Conservation (phyloP, 2,888 invertebrate species). For the Lasioglossum figueresi region DNA sequence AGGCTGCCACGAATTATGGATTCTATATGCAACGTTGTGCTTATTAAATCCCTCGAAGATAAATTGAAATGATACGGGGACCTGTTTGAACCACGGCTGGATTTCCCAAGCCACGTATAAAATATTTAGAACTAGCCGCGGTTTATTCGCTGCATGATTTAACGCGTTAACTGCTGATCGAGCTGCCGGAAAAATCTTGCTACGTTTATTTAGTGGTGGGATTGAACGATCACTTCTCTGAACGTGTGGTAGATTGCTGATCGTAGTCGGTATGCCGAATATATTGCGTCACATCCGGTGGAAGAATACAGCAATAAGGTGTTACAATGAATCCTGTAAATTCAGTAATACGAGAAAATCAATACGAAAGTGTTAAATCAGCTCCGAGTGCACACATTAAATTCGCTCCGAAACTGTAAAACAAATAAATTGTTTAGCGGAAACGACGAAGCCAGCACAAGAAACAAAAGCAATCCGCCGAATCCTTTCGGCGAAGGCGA, state of each 20-base stretch:
- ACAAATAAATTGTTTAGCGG: not conserved
- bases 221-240: not conserved
- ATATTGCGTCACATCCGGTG: too few species aligned
- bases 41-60: not conserved
- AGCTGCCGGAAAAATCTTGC: not conserved
- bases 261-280: too few species aligned
- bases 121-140: not conserved
- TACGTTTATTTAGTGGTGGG: not conserved
- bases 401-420: not conserved
- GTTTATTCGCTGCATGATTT: slow-evolving; percentile 4
- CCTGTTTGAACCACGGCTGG: not conserved
- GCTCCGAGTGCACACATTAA: too few species aligned
- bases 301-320: too few species aligned
- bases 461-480: not conserved
- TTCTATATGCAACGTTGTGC: not conserved
- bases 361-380: too few species aligned
- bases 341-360: too few species aligned
- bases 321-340: too few species aligned
- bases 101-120: not conserved
- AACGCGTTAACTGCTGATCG: not conserved
- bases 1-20: slow-evolving; percentile 7
- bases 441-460: not conserved
- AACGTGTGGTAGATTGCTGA: too few species aligned
- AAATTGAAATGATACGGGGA: not conserved
- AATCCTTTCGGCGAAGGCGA: not conserved